Evolutionary conservation across 2,888 invertebrate genomes (phyloP).

Genomic region (Allolobophora icterica): DNA sequence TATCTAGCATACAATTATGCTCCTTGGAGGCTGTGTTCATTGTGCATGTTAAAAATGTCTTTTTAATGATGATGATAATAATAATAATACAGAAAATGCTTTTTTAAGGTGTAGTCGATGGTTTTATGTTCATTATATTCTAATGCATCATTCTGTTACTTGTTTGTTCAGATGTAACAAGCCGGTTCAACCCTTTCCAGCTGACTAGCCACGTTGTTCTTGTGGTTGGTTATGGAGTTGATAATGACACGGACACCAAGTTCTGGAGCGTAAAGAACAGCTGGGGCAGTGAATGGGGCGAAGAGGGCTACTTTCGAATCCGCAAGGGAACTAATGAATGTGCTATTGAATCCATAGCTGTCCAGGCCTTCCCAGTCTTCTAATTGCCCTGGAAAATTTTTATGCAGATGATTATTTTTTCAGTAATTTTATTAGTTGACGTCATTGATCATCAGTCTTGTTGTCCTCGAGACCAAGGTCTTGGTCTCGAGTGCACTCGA

Average conservation of each 20-base stretch:
- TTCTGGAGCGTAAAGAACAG: conserved; percentile 66
- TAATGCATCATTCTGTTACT: background rate
- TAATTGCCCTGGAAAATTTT: conserved; percentile 27
- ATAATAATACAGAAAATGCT: background rate
- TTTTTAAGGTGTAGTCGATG: too few relatives aligned
- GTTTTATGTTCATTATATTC: background rate
- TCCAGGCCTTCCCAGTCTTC: conserved; percentile 50
- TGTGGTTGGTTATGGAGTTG: conserved; percentile 67
- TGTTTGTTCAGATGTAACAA: conserved; percentile 41
- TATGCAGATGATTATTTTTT: background rate
- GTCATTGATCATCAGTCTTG: too few relatives aligned
- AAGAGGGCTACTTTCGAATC: conserved; percentile 64
- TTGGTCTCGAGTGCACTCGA: too few relatives aligned
- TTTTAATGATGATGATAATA: too few relatives aligned
- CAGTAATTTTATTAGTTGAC: background rate
- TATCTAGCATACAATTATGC: background rate
- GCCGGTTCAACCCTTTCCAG: conserved; percentile 66
- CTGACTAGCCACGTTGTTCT: conserved; percentile 68
- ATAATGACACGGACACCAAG: conserved; percentile 56
- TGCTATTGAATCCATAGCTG: conserved; percentile 64
- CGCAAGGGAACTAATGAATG: conserved; percentile 63
- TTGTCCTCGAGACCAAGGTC: too few relatives aligned
- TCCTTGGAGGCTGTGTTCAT: too few relatives aligned
- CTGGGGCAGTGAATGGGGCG: conserved; percentile 64
- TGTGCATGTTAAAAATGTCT: too few relatives aligned